Evolutionary conservation across 1,140 invertebrate species (phyloP), one percentile per base, ranked within the genome.

Genomic region (Chionoecetes opilio): DNA sequence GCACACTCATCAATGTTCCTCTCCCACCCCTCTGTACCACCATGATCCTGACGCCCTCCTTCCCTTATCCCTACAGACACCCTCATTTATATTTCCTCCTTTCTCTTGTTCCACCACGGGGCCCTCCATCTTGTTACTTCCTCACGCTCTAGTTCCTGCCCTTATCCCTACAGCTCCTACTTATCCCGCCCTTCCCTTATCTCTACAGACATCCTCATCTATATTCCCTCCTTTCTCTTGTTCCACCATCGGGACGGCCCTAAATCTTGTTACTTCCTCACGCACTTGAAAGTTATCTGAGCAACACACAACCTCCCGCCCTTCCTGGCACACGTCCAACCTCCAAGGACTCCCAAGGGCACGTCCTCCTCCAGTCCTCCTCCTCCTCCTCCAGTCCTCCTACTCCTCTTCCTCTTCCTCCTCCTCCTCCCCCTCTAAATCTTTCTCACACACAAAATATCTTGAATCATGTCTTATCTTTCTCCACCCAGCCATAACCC

Each of bases 291-390:
- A 75, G 63, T n/a, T n/a, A 75, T n/a, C 63, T 75, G 63, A 75
- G 63, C 63, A 75, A 75, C 63, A 17, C 63, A 75, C 63, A 26
- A n/a, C 63, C 63, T 75, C 63, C 63, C 63, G 21, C 63, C 63
- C 63, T 26, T 26, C 63, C n/a, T 75, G 63, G 63, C 63, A 75
- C 63, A n/a, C 63, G 63, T 75, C 63, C 63, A 75, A 75, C 63
- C 21, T 26, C 63, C 63, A 75, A 75, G 63, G 63, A 75, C 63
- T 75, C 63, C 63, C 63, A 75, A 75, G 63, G 63, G 63, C 63
- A 75, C 21, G 63, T 2, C 63, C 1, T n/a, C 63, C 26, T 75
- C n/a, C n/a, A n/a, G n/a, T n/a, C 63, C 63, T 75, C n/a, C 63
- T 75, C 21, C 46, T 53, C 46, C 46, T 53, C 11, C 46, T 53